Conservation (phyloP, 2,888 invertebrate genomes). For the Spodoptera littoralis region DNA sequence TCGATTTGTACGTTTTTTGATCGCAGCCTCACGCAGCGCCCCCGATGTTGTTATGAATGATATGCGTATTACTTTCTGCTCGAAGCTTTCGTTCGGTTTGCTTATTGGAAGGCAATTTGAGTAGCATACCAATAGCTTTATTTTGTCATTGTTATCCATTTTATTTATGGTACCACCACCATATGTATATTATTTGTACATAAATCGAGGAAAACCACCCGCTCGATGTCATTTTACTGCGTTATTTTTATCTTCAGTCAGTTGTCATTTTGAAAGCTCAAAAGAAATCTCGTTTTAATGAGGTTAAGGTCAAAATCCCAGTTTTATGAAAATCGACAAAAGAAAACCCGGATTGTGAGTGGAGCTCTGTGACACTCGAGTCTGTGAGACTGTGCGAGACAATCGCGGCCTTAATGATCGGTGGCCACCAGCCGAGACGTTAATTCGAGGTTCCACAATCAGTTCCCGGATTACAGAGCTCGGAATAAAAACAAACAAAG, state of each 20-base stretch:
- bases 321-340: slow-evolving; percentile 1
- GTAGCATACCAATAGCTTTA: too few species aligned
- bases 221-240: too few species aligned
- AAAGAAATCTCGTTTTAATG: not conserved
- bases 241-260: not conserved
- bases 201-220: too few species aligned
- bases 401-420: slow-evolving; percentile 41
- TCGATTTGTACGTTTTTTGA: slow-evolving; percentile 39
- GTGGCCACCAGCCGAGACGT: slow-evolving; percentile 42
- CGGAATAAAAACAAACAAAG: slow-evolving; percentile 59
- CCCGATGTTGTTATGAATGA: slow-evolving; percentile 14
- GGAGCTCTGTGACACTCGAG: slow-evolving; percentile 18
- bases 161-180: too few species aligned
- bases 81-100: not conserved
- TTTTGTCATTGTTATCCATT: too few species aligned
- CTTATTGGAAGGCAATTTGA: too few species aligned
- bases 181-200: too few species aligned
- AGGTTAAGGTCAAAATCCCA: slow-evolving; percentile 10
- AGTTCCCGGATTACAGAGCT: slow-evolving; percentile 50
- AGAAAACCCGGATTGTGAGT: slow-evolving; percentile 8
- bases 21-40: slow-evolving; percentile 1
- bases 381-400: slow-evolving; percentile 22
- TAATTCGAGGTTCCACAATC: slow-evolving; percentile 55
- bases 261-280: not conserved
- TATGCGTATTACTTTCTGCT: slow-evolving; percentile 2